Conservation (phyloP, 2,888 invertebrate species). For the Drosophila mimetica region DNA sequence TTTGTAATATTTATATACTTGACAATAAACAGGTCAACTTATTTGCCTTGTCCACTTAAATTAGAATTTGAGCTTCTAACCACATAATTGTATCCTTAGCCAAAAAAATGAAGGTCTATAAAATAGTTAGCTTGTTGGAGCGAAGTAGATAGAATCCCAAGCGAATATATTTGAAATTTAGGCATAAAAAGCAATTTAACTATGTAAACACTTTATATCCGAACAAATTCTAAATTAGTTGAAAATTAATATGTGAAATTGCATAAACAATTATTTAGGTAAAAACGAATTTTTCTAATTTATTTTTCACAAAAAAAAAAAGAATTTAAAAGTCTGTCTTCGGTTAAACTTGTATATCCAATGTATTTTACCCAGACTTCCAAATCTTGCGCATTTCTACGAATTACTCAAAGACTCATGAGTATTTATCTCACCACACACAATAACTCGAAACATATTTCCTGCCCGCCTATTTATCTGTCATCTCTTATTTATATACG, state of each 20-base stretch:
- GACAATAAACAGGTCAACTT: not conserved
- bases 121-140: slow-evolving; percentile 12
- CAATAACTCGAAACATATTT: slow-evolving; percentile 15
- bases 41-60: not conserved
- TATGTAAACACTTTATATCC: slow-evolving; percentile 8
- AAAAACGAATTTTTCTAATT: slow-evolving; percentile 1
- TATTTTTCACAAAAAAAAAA: slow-evolving; percentile 17
- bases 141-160: slow-evolving; percentile 20
- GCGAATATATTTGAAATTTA: not conserved
- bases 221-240: slow-evolving; percentile 18
- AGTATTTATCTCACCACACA: slow-evolving; percentile 8
- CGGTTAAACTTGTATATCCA: not conserved
- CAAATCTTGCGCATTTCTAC: slow-evolving; percentile 46
- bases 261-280: slow-evolving; percentile 4
- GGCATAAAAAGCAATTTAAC: slow-evolving; percentile 2
- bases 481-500: slow-evolving; percentile 18
- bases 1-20: not conserved
- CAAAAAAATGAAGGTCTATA: slow-evolving; percentile 1
- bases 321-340: slow-evolving; percentile 28
- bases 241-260: not conserved
- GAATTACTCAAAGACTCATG: slow-evolving; percentile 31
- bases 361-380: slow-evolving; percentile 27
- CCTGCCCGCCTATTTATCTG: slow-evolving; percentile 30
- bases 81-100: not conserved
- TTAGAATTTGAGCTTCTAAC: slow-evolving; percentile 1